phyloP scores from a whole-genome alignment of 2,113 vertebrate genomes.

The Haemorhous mexicanus region DNA sequence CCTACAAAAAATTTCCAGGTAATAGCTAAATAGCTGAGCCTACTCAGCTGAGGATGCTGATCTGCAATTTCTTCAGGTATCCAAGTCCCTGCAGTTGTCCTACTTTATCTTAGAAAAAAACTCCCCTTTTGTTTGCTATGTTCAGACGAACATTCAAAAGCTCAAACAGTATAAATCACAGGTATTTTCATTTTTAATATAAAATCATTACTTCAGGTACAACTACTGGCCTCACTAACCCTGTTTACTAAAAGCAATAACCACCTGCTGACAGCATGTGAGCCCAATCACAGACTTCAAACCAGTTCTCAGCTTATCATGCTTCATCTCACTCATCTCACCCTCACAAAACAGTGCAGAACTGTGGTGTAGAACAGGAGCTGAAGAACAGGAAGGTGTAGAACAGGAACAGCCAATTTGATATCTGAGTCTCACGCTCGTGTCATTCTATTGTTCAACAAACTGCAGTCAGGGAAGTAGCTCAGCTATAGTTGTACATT shows the following conservation, averaged over 20 bases:
- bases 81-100: slow-evolving; percentile 8
- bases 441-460: neutral
- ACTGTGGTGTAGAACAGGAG: slow-evolving; percentile 47
- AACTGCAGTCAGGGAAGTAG: neutral
- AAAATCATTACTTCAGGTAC: neutral
- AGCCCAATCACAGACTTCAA: slow-evolving; percentile 34
- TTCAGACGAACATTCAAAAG: neutral
- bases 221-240: neutral
- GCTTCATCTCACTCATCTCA: neutral
- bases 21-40: slow-evolving; percentile 27
- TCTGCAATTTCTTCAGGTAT: slow-evolving; percentile 7
- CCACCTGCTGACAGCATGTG: slow-evolving; percentile 24
- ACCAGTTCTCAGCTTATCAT: neutral
- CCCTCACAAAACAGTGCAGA: neutral
- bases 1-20: slow-evolving; percentile 42
- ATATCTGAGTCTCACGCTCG: neutral
- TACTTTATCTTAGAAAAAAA: slow-evolving; percentile 31
- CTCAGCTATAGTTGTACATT: neutral
- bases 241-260: slow-evolving; percentile 16
- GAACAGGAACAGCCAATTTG: slow-evolving; percentile 6
- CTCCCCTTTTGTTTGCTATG: neutral
- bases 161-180: neutral
- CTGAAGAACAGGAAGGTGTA: too few relatives aligned
- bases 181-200: neutral
- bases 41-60: slow-evolving; percentile 32